phyloP scores from a whole-genome alignment of 2,113 vertebrate genomes.

The Chlorodrepanis virens region DNA sequence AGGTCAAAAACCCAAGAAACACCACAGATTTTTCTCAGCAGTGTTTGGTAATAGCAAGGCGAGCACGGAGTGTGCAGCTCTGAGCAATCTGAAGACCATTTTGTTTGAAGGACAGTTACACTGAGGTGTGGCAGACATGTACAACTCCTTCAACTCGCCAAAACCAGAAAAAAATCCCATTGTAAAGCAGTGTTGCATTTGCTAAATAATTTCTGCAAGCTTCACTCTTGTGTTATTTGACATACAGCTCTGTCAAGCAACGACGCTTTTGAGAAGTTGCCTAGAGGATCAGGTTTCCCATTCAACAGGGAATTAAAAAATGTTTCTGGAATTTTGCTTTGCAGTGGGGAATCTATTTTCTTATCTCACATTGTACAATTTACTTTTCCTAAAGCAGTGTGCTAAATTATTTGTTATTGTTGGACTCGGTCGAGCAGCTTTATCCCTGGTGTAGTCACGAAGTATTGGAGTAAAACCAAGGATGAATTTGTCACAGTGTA shows the following conservation, averaged over 20 bases:
- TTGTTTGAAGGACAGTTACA: neutral
- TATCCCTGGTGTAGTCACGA: conserved; percentile 22
- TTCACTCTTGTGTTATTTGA: conserved; percentile 32
- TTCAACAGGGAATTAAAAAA: conserved; percentile 61
- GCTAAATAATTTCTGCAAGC: conserved; percentile 36
- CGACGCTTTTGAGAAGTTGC: conserved; percentile 14
- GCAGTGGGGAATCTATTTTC: conserved; percentile 60
- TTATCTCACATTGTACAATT: conserved; percentile 67
- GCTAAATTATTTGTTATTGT: conserved; percentile 66
- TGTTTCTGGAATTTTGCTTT: conserved; percentile 65
- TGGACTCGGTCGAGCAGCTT: conserved; percentile 21
- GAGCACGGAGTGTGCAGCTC: neutral
- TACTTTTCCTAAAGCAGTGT: conserved; percentile 65
- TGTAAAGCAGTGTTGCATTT: conserved; percentile 10
- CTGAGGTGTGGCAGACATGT: neutral
- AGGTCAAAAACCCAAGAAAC: neutral
- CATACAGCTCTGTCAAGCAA: conserved; percentile 38
- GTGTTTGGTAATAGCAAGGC: neutral
- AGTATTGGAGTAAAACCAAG: conserved; percentile 49
- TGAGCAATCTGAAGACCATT: neutral
- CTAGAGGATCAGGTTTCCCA: conserved; percentile 53
- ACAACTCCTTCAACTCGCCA: neutral
- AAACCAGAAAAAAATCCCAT: neutral
- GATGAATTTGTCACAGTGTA: conserved; percentile 50
- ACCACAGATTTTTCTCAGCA: neutral